Base-by-base conservation (phyloP, 1,140 invertebrate species). In the Homalodisca vitripennis region DNA sequence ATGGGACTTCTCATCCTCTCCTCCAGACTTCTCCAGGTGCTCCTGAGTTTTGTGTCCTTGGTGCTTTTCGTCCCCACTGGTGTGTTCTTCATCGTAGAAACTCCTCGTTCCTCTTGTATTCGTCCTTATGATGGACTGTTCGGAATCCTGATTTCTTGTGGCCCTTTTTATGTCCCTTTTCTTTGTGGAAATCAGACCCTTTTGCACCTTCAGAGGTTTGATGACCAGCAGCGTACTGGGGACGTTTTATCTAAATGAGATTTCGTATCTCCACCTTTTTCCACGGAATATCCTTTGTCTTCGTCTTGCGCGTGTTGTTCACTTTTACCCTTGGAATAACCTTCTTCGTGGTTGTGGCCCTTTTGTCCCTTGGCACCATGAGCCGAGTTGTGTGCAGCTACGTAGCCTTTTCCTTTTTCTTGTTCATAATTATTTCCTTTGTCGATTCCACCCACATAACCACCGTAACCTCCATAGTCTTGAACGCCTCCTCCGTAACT, bases 81-180 rank as follows among this genome's bases (percentile, higher is more conserved):
- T 85, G 72, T 87, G 83, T n/a, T 83, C 83, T 72, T 87, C 86
- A 67, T 88, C 87, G 69, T 86, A 88, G n/a, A 79, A 84, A 88
- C 71, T 83, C 86, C 73, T 87, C 85, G 12, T 84, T 84, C 75
- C 86, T 87, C 66, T 86, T 85, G 73, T 84, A 83, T 73, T 88
- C 87, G 73, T 88, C 87, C 69, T 88, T 88, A 70, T 86, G 85
- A 71, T 86, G 85, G 0, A 85, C 86, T 1, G 82, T 82, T 73
- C 87, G 86, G 76, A 86, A 88, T 13, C 86, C 86, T 72, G 86
- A 86, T 71, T 83, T 85, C 27, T 84, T 83, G 75, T 88, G 86
- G 0, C 87, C 87, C 69, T 88, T 88, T 74, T 86, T 87, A 72
- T 88, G 86, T 20, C 84, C 85, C 12, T 74, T 75, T n/a, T 75